Base-by-base conservation (phyloP, 2,888 invertebrate species). In the Hyles lineata region DNA sequence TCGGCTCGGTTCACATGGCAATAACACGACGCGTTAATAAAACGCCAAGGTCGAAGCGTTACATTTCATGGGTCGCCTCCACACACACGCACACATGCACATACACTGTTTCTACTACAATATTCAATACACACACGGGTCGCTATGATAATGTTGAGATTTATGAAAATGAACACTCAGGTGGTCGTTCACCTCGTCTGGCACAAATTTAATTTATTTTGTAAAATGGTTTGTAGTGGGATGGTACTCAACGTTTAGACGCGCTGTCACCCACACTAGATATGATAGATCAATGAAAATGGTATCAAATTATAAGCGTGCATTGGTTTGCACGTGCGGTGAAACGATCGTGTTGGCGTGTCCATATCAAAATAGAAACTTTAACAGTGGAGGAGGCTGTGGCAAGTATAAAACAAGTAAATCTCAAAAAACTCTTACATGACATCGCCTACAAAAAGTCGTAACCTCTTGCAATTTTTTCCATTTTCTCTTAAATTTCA, bases 141-240 rank as follows among this genome's bases (percentile, higher is more conserved):
- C n/a, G 55, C 15, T 61, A 25, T 60, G 60, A 23, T 11, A 60
- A 21, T 17, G 60, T 0, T 60, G 15, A 59, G n/a, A 43, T 59
- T 59, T 17, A 25, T 25, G 25, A 61, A 3, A 61, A 25, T n/a
- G 63, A 63, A 21, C 35, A 63, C 8, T 63, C 2, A n/a, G 19
- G 29, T 61, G 35, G 29, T 11, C 63, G n/a, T 63, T 63, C 63
- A 63, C 63, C 35, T 60, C 25, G 60, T 60, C 60, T 60, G 60
- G 60, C 3, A 15, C 60, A 9, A 21, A 60, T 7, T n/a, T 61
- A 25, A 25, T 25, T 61, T 21, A 59, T 23, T 61, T 23, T 17
- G 17, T 61, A 15, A 25, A 15, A 25, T 61, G 25, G 5, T n/a
- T n/a, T 25, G 60, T 25, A 25, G 3, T 17, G 60, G 29, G 60